Conservation (phyloP, 2,888 invertebrate species). For the Melangyna quadrimaculata region DNA sequence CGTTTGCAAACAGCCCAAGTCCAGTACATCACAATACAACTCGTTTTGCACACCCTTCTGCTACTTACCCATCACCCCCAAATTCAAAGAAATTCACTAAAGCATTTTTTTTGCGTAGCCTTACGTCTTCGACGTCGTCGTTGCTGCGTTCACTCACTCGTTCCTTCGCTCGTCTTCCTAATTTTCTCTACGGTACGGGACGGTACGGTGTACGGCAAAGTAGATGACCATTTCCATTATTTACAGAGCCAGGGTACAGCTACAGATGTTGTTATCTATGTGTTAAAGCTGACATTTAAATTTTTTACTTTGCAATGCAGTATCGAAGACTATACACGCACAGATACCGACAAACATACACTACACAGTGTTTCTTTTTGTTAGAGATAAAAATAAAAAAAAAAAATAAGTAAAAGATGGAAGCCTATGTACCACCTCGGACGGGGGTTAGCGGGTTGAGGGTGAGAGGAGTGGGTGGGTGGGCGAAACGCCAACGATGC, state of each 20-base stretch:
- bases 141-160: slow-evolving; percentile 21
- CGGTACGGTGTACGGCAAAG: slow-evolving; percentile 46
- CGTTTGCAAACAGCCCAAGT: slow-evolving; percentile 67
- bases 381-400: slow-evolving; percentile 55
- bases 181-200: slow-evolving; percentile 54
- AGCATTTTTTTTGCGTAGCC: slow-evolving; percentile 54
- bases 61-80: slow-evolving; percentile 40
- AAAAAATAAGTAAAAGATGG: slow-evolving; percentile 59
- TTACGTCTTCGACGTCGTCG: not conserved
- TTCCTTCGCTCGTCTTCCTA: slow-evolving; percentile 67
- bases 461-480: slow-evolving; percentile 27
- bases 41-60: slow-evolving; percentile 71
- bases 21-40: slow-evolving; percentile 72
- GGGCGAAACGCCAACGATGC: slow-evolving; percentile 33
- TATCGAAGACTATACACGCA: slow-evolving; percentile 63
- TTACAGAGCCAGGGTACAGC: slow-evolving; percentile 71
- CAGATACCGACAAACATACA: slow-evolving; percentile 60
- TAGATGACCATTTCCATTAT: slow-evolving; percentile 72
- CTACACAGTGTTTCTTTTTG: slow-evolving; percentile 62
- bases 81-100: slow-evolving; percentile 59
- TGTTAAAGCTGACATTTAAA: slow-evolving; percentile 72
- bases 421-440: slow-evolving; percentile 69
- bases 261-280: slow-evolving; percentile 72
- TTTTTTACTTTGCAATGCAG: slow-evolving; percentile 71
- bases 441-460: slow-evolving; percentile 20